These are phyloP conservation scores for Perca flavescens DNA, from an alignment of 2,113 vertebrate genomes.

Conservation along the genomic window DNA sequence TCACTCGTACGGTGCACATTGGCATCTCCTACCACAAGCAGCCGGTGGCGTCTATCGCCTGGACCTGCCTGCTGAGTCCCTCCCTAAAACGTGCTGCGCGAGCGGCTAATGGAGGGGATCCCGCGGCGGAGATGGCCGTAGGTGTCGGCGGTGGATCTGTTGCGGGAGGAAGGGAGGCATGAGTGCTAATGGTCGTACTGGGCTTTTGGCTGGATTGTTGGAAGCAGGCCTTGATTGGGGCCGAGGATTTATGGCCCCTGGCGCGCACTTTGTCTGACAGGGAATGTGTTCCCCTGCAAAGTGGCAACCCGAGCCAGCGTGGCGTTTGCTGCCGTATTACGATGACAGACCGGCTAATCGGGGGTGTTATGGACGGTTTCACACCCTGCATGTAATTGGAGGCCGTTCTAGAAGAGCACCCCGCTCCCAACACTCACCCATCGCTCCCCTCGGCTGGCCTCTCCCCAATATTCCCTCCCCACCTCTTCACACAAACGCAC, in stretches of 20 bases:
- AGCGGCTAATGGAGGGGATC: conserved; percentile 68
- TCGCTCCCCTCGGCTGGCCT: conserved; percentile 33
- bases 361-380: conserved; percentile 67
- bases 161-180: conserved; percentile 37
- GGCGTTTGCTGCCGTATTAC: conserved; percentile 31
- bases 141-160: conserved; percentile 62
- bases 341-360: conserved; percentile 75
- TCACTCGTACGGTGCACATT: conserved; percentile 35
- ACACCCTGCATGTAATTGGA: conserved; percentile 68
- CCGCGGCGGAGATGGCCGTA: conserved; percentile 44
- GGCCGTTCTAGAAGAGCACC: conserved; percentile 47
- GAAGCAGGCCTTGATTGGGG: conserved; percentile 54
- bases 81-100: conserved; percentile 49
- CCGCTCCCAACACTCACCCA: conserved; percentile 28
- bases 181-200: conserved; percentile 53
- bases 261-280: conserved; percentile 46
- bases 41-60: conserved; percentile 36
- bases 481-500: conserved; percentile 13
- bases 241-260: conserved; percentile 56
- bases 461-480: neutral
- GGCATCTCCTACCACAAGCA: conserved; percentile 60
- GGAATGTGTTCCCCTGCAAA: conserved; percentile 52
- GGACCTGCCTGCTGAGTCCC: conserved; percentile 46
- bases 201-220: conserved; percentile 52
- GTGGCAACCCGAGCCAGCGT: conserved; percentile 37